Evolutionary conservation across 2,888 invertebrate species (phyloP), one percentile per base, ranked within the genome.

Genomic region (Heliconius sara): DNA sequence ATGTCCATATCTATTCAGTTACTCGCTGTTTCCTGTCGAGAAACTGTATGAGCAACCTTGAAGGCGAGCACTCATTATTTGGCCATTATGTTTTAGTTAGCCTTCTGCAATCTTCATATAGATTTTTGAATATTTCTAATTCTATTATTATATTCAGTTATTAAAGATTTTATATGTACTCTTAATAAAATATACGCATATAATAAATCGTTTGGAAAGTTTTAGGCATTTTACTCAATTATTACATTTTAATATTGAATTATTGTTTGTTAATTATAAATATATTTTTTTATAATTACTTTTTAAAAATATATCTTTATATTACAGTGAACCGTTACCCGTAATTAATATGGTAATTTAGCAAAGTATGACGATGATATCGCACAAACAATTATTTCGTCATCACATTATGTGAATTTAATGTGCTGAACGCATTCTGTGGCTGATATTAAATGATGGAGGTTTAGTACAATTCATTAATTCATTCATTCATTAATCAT

Each of bases 1-100:
- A 90, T 89, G 91, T 90, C 91, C 90, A 91, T 93, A 95, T 93
- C 93, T 93, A 93, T 92, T 93, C 92, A 87, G 92, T 91, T 90
- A 89, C 88, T 89, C 87, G 88, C 87, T 85, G 92, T 92, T 95
- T 95, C 94, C 95, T 95, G 94, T 85, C 87, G 90, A 92, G 91
- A 87, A 93, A 89, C 90, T 88, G 87, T 87, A 89, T 84, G 83
- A 85, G 84, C 84, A 91, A 91, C 95, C 95, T 95, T 95, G 94
- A 88, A 87, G 87, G 85, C 88, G 90, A 91, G 90, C 91, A 89
- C 89, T 94, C 93, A 92, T 93, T 93, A 93, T 93, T 92, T 92
- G 88, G 89, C 88, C 90, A 92, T 93, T 93, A 93, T 72, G 76
- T 60, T 60, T 34, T 90, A 91, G 87, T 87, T 88, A 90, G 90